Percentiles rank a stretch among this genome's conserved stretches.
These are phyloP conservation scores for Epiblema foenella DNA, from an alignment of 2,888 invertebrate genomes.

Conservation along the genomic window DNA sequence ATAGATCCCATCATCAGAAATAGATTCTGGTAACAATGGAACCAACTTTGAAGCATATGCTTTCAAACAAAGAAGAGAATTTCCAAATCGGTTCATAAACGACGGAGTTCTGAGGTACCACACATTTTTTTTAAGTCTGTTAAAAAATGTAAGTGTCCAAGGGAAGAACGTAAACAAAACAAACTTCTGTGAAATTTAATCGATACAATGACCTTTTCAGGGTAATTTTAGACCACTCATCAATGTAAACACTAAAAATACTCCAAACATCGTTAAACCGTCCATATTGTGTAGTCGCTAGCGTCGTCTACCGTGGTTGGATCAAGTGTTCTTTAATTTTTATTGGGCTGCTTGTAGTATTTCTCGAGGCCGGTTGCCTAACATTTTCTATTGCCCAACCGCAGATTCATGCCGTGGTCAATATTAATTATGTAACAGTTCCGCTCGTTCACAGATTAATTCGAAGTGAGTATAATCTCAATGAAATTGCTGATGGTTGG, in stretches of 20 bases:
- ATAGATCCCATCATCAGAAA: too few species aligned
- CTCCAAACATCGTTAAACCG: constrained; percentile 26
- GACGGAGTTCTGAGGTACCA: too few species aligned
- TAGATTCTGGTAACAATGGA: too few species aligned
- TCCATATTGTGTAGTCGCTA: constrained; percentile 15
- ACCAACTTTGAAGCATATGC: too few species aligned
- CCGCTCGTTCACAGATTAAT: constrained; percentile 50
- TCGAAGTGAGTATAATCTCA: constrained; percentile 37
- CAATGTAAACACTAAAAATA: constrained; percentile 44
- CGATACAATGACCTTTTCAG: constrained; percentile 41
- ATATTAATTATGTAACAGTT: constrained; percentile 61
- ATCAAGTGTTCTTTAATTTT: constrained; percentile 11
- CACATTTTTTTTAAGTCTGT: too few species aligned
- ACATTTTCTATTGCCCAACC: constrained; percentile 55
- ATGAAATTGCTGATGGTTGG: constrained; percentile 26
- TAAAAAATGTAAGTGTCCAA: too few species aligned
- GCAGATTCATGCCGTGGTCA: constrained; percentile 54
- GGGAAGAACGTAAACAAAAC: not conserved
- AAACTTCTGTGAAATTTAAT: constrained; percentile 23
- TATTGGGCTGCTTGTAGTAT: constrained; percentile 51
- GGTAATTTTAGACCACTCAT: constrained; percentile 42
- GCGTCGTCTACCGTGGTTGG: not conserved
- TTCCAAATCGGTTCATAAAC: too few species aligned
- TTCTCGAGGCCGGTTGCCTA: constrained; percentile 62
- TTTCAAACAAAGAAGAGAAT: too few species aligned